A percentile compares a stretch with the other conserved stretches of the same genome.
Evolutionary conservation across 2,888 invertebrate genomes (phyloP).

Genomic region (Cataglyphis livida): DNA sequence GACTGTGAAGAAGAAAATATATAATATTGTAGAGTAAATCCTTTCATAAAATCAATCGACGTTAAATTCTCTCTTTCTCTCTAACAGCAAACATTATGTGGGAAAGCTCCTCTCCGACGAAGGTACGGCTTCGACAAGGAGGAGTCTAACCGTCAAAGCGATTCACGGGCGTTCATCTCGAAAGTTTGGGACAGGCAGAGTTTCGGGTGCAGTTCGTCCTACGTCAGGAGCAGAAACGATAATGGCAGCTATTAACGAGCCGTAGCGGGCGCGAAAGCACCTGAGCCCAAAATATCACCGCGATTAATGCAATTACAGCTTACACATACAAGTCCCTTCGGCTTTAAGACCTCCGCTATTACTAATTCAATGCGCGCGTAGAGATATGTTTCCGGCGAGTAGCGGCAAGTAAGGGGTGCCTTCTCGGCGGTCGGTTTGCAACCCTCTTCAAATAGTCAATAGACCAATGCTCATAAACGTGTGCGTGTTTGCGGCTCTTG

Average conservation of each 20-base stretch:
- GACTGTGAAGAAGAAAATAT: not conserved
- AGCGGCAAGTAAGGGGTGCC: not conserved
- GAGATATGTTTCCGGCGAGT: constrained; percentile 68
- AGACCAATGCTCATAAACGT: constrained; percentile 74
- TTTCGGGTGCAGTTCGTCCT: constrained; percentile 67
- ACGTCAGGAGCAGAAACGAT: constrained; percentile 76
- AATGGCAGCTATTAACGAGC: constrained; percentile 85
- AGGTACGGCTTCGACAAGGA: not conserved
- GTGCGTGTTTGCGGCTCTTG: constrained; percentile 10
- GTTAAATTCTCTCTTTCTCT: not conserved
- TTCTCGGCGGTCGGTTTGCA: constrained; percentile 58
- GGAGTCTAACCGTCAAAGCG: constrained; percentile 65
- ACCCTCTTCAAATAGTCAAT: constrained; percentile 87
- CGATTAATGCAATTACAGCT: constrained; percentile 85
- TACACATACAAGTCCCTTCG: constrained; percentile 81
- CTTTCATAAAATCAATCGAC: constrained; percentile 2
- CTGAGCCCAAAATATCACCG: constrained; percentile 85
- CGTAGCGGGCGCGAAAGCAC: constrained; percentile 82
- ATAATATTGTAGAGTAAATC: not conserved
- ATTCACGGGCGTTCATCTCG: constrained; percentile 50
- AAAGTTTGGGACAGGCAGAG: constrained; percentile 67
- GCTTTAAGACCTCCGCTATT: constrained; percentile 78
- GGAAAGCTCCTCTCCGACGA: constrained; percentile 5
- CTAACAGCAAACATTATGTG: not conserved
- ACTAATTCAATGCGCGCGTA: constrained; percentile 76